Evolutionary conservation across 2,888 invertebrate genomes (phyloP), one percentile per base, ranked within the genome.

Genomic region (Drosophila colorata): DNA sequence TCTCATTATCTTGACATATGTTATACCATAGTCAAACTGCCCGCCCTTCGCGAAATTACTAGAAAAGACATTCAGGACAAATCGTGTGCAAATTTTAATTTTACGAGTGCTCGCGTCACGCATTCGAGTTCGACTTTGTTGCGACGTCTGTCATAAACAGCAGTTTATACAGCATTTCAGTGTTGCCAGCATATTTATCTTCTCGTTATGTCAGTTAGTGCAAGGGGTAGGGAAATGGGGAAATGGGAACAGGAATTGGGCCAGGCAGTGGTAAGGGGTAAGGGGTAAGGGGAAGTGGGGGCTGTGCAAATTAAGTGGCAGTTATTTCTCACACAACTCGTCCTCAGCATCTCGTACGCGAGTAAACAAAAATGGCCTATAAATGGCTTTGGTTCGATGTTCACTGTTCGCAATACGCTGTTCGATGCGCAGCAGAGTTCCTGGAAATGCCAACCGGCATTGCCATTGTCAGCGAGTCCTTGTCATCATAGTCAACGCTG

Each of bases 251-350:
- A 23, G 43, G 11, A 31, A 38, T 37, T 14, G 55, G 40, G 16
- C 11, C 35, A 51, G 38, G 4, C 16, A 13, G 28, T 1, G 20
- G 37, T 16, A 35, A 44, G 9, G 37, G 6, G 9, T 7, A 8
- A 18, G 7, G 38, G 6, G 5, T 16, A 23, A 23, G 13, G 35
- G 18, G 2, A 16, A 14, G 18, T 48, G 35, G n/a, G 11, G 43
- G 28, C 66, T 63, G 68, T 67, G 71, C 58, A 88, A 83, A 84
- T 88, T 78, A 88, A 87, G 82, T 81, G 87, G 73, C 87, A 80
- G 78, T 84, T 88, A 87, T 87, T 87, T 81, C 75, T 78, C 83
- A 88, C 85, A 87, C 87, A 88, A 84, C 85, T 84, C 87, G 82
- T 78, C 72, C 77, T 53, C 68, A 55, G 65, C 72, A 60, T 63